phyloP scores from a whole-genome alignment of 2,113 vertebrate genomes.

The Epinephelus lanceolatus region DNA sequence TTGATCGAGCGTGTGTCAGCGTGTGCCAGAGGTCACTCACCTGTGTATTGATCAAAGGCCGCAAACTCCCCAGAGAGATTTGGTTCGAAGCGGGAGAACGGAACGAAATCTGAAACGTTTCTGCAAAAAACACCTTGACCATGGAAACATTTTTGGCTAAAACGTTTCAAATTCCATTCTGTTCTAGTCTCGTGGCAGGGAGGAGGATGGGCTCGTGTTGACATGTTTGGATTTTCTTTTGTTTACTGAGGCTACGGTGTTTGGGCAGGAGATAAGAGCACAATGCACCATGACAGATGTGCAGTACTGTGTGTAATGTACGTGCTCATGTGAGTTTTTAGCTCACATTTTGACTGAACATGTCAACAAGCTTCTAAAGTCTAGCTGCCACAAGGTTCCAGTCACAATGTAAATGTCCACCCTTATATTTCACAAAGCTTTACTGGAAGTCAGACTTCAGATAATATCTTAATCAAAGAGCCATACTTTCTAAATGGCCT shows the following conservation, averaged over 20 bases:
- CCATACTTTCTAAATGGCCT: conserved; percentile 66
- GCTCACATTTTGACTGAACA: conserved; percentile 14
- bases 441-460: conserved; percentile 52
- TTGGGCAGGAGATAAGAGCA: conserved; percentile 45
- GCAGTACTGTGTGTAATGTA: neutral
- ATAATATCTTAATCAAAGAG: conserved; percentile 68
- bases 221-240: conserved; percentile 33
- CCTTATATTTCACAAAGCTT: conserved; percentile 22
- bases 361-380: conserved; percentile 37
- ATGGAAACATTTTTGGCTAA: conserved; percentile 90
- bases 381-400: neutral
- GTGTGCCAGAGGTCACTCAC: conserved; percentile 76
- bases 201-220: conserved; percentile 20
- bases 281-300: conserved; percentile 49
- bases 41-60: conserved; percentile 45
- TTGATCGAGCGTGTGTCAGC: conserved; percentile 15
- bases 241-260: conserved; percentile 20
- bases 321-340: neutral
- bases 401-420: conserved; percentile 10
- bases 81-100: conserved; percentile 80
- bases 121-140: conserved; percentile 90
- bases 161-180: conserved; percentile 91
- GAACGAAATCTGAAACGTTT: conserved; percentile 91
- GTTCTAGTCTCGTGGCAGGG: conserved; percentile 75
- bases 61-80: conserved; percentile 48